Conservation (phyloP, 2,113 vertebrate species). For the Seriola rivoliana region DNA sequence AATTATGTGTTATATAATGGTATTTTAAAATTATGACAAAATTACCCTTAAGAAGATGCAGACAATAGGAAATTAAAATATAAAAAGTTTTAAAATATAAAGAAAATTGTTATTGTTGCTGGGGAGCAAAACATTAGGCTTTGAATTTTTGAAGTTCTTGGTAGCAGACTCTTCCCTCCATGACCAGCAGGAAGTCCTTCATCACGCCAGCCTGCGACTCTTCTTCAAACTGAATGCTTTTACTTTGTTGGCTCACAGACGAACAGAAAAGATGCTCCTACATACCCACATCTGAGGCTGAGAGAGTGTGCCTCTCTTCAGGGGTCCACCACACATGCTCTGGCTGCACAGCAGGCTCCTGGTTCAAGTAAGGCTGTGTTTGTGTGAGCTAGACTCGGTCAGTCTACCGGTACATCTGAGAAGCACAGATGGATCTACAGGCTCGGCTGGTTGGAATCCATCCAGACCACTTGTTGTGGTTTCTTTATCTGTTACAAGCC, state of each 20-base stretch:
- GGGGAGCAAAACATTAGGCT: too few species aligned
- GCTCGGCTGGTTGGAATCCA: neutral
- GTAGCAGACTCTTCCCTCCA: neutral
- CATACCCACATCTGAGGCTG: conserved; percentile 9
- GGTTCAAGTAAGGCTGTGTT: conserved; percentile 40
- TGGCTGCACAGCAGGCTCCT: conserved; percentile 19
- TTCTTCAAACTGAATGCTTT: conserved; percentile 9
- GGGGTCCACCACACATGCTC: conserved; percentile 28
- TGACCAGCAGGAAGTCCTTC: neutral
- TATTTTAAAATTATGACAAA: too few species aligned
- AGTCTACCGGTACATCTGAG: neutral
- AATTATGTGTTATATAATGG: too few species aligned
- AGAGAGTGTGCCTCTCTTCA: conserved; percentile 28
- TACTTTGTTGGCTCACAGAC: neutral
- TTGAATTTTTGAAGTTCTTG: neutral
- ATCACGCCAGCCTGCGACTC: neutral
- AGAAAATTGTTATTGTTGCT: too few species aligned
- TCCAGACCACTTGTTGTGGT: neutral
- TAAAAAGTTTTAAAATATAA: too few species aligned
- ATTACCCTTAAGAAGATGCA: too few species aligned
- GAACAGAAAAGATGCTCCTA: neutral
- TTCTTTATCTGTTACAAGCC: neutral
- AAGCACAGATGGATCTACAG: conserved; percentile 18
- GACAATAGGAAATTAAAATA: too few species aligned
- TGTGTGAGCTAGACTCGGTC: conserved; percentile 25